Evolutionary conservation across 2,888 invertebrate species (phyloP), one percentile per base, ranked within the genome.

Genomic region (Drosophila pseudotalamancana): DNA sequence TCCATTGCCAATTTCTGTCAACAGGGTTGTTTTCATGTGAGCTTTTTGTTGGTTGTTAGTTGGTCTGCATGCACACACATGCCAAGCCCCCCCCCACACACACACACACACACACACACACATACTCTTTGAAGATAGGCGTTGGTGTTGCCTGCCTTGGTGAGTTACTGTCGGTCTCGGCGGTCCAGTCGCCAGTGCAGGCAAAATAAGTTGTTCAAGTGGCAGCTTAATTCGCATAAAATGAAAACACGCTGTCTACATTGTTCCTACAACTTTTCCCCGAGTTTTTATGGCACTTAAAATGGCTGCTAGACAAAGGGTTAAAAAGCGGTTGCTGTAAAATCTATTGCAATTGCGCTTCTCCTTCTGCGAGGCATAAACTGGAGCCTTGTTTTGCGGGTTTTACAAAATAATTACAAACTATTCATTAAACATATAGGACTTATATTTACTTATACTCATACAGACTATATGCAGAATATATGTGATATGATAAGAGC

Each of bases 171-270:
- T 65, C 66, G 59, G 78, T 71, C 67, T 64, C 78, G 45, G 49
- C 64, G 65, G 77, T 81, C 75, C 77, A 80, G 82, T 67, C 77
- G 62, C 46, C 57, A 56, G 68, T 48, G 62, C 61, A 49, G 75
- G 80, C 76, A 75, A 78, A 77, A 81, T 75, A 75, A 75, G 88
- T 89, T 88, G 86, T 89, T 89, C 87, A 88, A 89, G 89, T 89
- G 89, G 85, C 88, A 88, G 89, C 89, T 89, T 90, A 90, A 89
- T 87, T 90, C 90, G 90, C 90, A 89, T 89, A 89, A 89, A 89
- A 89, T 89, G 90, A 89, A 89, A 89, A 89, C 89, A 89, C 89
- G 90, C 88, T 89, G 90, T 90, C 90, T 89, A 89, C 89, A 89
- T 88, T 88, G 87, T 90, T 89, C 87, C 89, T 89, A 90, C 89